Evolutionary conservation across 2,797 vertebrate species (phyloP).

Genomic region (Capromys pilorides): DNA sequence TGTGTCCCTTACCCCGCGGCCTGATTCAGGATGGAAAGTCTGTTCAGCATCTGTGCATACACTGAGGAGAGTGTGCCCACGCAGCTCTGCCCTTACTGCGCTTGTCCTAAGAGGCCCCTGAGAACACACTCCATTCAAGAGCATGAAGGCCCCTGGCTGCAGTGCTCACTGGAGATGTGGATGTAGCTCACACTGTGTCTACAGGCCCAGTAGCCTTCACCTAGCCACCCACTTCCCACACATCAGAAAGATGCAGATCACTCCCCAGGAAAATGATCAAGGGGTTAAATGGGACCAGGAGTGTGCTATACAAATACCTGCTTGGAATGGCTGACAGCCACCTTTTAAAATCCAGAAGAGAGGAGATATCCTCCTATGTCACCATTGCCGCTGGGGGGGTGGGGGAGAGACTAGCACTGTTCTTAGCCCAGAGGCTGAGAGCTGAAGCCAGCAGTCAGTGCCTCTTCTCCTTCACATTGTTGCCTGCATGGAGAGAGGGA

Average conservation of each 20-base stretch:
- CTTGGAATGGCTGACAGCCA: no score
- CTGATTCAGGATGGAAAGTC: neutral
- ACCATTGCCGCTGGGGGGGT: neutral
- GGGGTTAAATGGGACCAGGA: neutral
- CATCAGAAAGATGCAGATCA: neutral
- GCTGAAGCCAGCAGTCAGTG: neutral
- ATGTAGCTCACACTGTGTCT: no score
- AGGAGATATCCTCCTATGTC: neutral
- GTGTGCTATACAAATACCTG: accelerated
- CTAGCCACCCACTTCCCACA: neutral
- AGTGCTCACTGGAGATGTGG: accelerated
- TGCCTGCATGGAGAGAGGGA: no score
- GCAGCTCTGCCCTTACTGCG: neutral
- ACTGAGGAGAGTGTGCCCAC: neutral
- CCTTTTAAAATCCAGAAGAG: neutral
- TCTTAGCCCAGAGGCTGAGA: neutral
- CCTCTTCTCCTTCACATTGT: accelerated
- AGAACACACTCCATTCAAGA: neutral
- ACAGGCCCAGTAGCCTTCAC: neutral
- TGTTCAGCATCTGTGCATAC: neutral
- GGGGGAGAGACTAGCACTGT: neutral
- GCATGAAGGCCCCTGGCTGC: accelerated
- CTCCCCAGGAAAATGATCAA: neutral
- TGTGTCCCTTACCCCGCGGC: neutral
- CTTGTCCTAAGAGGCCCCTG: neutral